phyloP scores from a whole-genome alignment of 2,888 invertebrate species.

The Drosophila quasianomalipes region DNA sequence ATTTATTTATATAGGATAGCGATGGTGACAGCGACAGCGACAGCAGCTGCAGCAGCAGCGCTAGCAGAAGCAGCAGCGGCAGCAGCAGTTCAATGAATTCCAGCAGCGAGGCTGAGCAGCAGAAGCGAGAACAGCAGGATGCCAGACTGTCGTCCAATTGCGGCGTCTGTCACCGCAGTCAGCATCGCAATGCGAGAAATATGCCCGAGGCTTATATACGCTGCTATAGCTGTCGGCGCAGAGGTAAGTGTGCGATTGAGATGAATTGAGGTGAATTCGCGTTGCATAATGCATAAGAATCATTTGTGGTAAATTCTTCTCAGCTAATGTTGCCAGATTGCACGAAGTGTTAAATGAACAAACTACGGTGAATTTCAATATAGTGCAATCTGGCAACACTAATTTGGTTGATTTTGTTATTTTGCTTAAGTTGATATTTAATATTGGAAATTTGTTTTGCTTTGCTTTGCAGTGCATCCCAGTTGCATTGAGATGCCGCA shows the following conservation, averaged over 20 bases:
- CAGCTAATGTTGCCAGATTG: neutral
- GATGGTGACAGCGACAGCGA: constrained; percentile 61
- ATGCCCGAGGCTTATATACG: constrained; percentile 88
- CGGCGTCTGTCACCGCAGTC: constrained; percentile 87
- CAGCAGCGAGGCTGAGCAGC: constrained; percentile 71
- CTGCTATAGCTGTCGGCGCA: constrained; percentile 87
- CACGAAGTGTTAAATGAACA: neutral
- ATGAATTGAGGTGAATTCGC: neutral
- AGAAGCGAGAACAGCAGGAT: constrained; percentile 57
- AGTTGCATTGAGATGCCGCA: constrained; percentile 93
- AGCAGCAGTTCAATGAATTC: constrained; percentile 32
- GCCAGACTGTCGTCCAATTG: constrained; percentile 85
- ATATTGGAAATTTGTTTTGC: neutral
- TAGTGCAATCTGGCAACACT: neutral
- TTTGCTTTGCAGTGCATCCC: constrained; percentile 89
- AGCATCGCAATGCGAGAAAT: constrained; percentile 87
- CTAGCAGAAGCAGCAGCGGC: constrained; percentile 50
- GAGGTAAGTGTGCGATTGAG: constrained; percentile 84
- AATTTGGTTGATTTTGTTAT: neutral
- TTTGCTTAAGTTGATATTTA: neutral
- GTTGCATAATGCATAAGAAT: neutral
- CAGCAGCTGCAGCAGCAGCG: constrained; percentile 42
- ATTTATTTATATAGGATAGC: constrained; percentile 53
- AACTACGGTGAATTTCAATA: neutral
- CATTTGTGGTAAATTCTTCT: neutral